Conservation (phyloP, 2,797 vertebrate genomes). For the Gobionotothen gibberifrons region DNA sequence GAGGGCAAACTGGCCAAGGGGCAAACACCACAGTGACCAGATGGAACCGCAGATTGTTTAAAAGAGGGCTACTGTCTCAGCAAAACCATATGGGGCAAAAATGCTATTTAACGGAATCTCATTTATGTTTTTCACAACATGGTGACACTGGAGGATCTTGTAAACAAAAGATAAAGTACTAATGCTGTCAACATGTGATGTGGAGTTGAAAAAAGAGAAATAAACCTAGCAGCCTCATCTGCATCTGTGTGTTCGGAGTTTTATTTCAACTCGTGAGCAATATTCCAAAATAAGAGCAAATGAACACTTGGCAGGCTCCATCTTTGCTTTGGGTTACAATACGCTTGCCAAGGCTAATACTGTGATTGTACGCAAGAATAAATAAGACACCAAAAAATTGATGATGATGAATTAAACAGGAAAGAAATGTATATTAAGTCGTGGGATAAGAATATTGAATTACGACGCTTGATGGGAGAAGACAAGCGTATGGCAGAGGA, state of each 20-base stretch:
- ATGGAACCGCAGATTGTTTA: slow-evolving; percentile 81
- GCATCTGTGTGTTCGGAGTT: slow-evolving; percentile 49
- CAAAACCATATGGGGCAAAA: slow-evolving; percentile 73
- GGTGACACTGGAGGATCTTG: slow-evolving; percentile 39
- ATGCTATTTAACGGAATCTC: slow-evolving; percentile 65
- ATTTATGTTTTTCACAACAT: slow-evolving; percentile 57
- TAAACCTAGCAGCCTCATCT: slow-evolving; percentile 22
- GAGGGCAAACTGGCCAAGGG: slow-evolving; percentile 43
- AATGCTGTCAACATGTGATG: slow-evolving; percentile 22
- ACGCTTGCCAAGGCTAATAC: slow-evolving; percentile 63
- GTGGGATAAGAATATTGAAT: slow-evolving; percentile 56
- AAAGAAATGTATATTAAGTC: slow-evolving; percentile 48
- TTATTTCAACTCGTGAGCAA: slow-evolving; percentile 59
- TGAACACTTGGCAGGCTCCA: slow-evolving; percentile 36
- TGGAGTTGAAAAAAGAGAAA: not conserved
- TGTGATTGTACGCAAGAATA: slow-evolving; percentile 59
- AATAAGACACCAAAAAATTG: slow-evolving; percentile 49
- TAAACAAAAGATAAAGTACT: slow-evolving; percentile 58
- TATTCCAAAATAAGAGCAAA: slow-evolving; percentile 52
- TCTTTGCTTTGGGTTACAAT: slow-evolving; percentile 53
- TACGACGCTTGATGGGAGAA: slow-evolving; percentile 47
- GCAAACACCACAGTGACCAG: slow-evolving; percentile 75
- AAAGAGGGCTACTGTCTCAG: slow-evolving; percentile 71
- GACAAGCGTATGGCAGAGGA: slow-evolving; percentile 57
- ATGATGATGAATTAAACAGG: slow-evolving; percentile 70